These are phyloP conservation scores for Parambassis ranga DNA, from an alignment of 2,797 vertebrate genomes.

Conservation along the genomic window DNA sequence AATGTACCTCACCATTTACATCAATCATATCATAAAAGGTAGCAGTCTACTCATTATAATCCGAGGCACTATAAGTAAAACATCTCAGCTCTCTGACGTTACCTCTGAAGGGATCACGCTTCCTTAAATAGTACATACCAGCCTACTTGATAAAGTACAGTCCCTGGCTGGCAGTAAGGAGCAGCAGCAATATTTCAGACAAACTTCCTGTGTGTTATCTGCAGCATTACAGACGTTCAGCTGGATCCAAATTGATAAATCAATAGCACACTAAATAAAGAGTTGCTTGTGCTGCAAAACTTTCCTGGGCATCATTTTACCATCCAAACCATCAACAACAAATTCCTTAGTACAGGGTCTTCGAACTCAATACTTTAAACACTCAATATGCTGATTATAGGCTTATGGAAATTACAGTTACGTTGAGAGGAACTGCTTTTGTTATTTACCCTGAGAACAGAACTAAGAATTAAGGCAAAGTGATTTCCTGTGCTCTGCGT, in stretches of 20 bases:
- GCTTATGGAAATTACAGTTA: conserved; percentile 19
- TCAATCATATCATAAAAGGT: conserved; percentile 13
- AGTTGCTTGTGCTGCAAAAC: conserved; percentile 14
- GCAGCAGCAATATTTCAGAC: conserved; percentile 4
- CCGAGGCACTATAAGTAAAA: not conserved
- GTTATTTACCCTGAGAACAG: conserved; percentile 15
- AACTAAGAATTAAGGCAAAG: conserved; percentile 33
- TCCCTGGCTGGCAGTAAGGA: conserved; percentile 6
- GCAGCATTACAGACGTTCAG: conserved; percentile 25
- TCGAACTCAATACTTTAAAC: too few relatives aligned
- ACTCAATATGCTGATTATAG: not conserved
- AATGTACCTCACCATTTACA: not conserved
- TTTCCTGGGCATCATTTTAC: conserved; percentile 7
- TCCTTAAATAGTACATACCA: conserved; percentile 5
- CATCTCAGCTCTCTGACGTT: not conserved
- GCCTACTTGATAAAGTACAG: not conserved
- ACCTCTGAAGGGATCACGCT: not conserved
- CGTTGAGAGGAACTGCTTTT: conserved; percentile 22
- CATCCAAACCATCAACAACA: not conserved
- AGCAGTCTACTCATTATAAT: not conserved
- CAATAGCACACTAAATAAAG: conserved; percentile 45
- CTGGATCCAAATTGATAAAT: conserved; percentile 35
- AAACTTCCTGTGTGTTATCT: conserved; percentile 34
- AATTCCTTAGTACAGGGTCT: not conserved
- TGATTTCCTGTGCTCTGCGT: conserved; percentile 49